Percentiles rank a stretch among this genome's conserved stretches.
These are phyloP conservation scores for Catalaphyllia jardinei DNA, from an alignment of 64 coral and sea anemone genomes.

Conservation along the genomic window DNA sequence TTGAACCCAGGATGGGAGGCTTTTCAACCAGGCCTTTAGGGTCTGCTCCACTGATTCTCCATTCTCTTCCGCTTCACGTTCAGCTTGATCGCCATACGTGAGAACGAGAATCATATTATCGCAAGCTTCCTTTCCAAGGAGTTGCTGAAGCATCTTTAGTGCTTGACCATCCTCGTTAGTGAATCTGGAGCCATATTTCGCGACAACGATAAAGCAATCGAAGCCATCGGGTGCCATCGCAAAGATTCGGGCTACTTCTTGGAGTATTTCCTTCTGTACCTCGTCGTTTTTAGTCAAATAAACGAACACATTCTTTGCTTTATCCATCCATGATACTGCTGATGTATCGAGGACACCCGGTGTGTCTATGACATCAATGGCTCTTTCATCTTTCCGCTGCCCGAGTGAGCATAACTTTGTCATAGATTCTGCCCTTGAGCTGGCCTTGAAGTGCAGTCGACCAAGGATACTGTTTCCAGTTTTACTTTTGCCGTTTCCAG, in stretches of 20 bases:
- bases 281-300: too few relatives aligned
- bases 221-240: constrained; percentile 34
- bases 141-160: not conserved
- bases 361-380: constrained; percentile 13
- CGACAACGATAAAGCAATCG: not conserved
- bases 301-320: too few relatives aligned
- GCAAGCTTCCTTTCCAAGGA: not conserved
- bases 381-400: not conserved
- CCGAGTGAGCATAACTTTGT: not conserved
- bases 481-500: constrained; percentile 23
- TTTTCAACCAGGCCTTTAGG: too few relatives aligned
- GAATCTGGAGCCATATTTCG: constrained; percentile 15
- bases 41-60: not conserved
- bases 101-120: constrained; percentile 14
- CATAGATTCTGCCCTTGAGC: not conserved
- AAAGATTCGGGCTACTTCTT: constrained; percentile 8
- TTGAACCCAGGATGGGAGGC: too few relatives aligned
- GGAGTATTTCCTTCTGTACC: not conserved
- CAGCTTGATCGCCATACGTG: constrained; percentile 19
- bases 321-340: not conserved
- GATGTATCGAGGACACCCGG: constrained; percentile 9
- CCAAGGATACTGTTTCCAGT: constrained; percentile 39
- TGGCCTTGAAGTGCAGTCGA: not conserved
- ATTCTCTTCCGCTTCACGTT: not conserved
- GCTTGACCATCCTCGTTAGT: constrained; percentile 5